Evolutionary conservation across 2,888 invertebrate genomes (phyloP).

Genomic region (Leucoma salicis): DNA sequence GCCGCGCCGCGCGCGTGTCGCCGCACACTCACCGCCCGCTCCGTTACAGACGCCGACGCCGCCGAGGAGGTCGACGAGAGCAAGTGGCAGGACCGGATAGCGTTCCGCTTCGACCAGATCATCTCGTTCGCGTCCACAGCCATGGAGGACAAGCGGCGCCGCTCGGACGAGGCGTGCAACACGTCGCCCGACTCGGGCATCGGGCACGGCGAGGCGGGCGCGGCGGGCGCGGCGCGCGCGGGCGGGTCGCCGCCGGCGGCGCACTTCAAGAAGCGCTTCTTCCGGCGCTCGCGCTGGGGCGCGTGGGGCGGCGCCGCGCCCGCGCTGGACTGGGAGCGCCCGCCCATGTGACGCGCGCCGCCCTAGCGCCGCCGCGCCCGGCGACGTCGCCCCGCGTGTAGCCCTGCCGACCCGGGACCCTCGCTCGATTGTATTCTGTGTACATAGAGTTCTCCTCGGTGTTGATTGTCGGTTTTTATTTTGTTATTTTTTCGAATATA

Average conservation of each 20-base stretch:
- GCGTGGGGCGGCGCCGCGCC: conserved; percentile 73
- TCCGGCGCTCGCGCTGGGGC: conserved; percentile 88
- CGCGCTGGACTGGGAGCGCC: conserved; percentile 73
- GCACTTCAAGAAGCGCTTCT: conserved; percentile 92
- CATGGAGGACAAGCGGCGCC: conserved; percentile 91
- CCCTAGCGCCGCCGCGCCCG: conserved; percentile 45
- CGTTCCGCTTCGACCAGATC: conserved; percentile 95
- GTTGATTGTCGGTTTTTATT: conserved; percentile 57
- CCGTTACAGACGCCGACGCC: conserved; percentile 79
- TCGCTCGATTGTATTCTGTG: conserved; percentile 24
- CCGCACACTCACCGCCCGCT: conserved; percentile 20
- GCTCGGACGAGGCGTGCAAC: conserved; percentile 91
- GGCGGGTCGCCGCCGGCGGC: conserved; percentile 63
- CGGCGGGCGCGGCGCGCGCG: conserved; percentile 46
- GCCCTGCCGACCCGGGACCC: conserved; percentile 32
- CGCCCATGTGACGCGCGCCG: conserved; percentile 72
- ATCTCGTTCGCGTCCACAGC: conserved; percentile 97
- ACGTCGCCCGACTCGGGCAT: conserved; percentile 93
- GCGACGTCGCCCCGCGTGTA: conserved; percentile 37
- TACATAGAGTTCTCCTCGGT: conserved; percentile 38
- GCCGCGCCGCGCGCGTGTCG: conserved; percentile 11
- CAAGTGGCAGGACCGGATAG: conserved; percentile 96
- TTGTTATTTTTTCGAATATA: conserved; percentile 77
- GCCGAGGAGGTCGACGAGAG: conserved; percentile 89
- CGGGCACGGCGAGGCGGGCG: conserved; percentile 85